Evolutionary conservation across 2,797 vertebrate genomes (phyloP).

Genomic region (Sebastolobus alascanus): DNA sequence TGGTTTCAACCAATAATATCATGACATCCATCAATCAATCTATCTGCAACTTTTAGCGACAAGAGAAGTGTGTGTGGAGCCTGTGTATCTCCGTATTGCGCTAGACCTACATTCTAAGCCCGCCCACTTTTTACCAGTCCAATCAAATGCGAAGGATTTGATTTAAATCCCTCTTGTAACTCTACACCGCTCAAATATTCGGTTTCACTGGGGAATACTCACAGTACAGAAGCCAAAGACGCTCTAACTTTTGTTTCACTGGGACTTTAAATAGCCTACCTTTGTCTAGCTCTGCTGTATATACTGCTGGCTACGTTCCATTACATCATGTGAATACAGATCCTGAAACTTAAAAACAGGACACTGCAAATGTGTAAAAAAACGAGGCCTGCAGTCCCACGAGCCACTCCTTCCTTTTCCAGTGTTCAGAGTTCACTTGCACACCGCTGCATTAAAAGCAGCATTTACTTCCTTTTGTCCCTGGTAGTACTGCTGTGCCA

Average conservation of each 20-base stretch:
- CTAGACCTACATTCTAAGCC: not conserved
- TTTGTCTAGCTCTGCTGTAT: not conserved
- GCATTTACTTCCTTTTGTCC: slow-evolving; percentile 52
- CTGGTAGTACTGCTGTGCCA: slow-evolving; percentile 37
- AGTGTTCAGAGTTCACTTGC: slow-evolving; percentile 13
- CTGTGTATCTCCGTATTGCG: too few species aligned
- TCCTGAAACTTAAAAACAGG: slow-evolving; percentile 22
- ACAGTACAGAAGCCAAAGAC: not conserved
- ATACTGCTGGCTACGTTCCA: slow-evolving; percentile 3
- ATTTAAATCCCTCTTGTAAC: not conserved
- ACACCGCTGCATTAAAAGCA: slow-evolving; percentile 40
- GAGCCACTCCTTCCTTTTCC: not conserved
- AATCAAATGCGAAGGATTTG: not conserved
- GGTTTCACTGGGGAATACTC: not conserved
- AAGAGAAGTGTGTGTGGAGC: too few species aligned
- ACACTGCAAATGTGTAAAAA: slow-evolving; percentile 12
- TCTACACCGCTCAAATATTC: not conserved
- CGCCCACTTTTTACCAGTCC: not conserved
- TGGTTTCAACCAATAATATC: not conserved
- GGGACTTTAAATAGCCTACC: not conserved
- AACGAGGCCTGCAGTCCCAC: not conserved
- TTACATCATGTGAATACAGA: slow-evolving; percentile 10
- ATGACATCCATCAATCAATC: not conserved
- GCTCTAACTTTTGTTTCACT: not conserved
- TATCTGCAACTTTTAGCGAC: not conserved